A percentile compares a stretch with the other conserved stretches of the same genome.
Conservation (phyloP, 2,797 vertebrate genomes). For the Sebastes steindachneri region DNA sequence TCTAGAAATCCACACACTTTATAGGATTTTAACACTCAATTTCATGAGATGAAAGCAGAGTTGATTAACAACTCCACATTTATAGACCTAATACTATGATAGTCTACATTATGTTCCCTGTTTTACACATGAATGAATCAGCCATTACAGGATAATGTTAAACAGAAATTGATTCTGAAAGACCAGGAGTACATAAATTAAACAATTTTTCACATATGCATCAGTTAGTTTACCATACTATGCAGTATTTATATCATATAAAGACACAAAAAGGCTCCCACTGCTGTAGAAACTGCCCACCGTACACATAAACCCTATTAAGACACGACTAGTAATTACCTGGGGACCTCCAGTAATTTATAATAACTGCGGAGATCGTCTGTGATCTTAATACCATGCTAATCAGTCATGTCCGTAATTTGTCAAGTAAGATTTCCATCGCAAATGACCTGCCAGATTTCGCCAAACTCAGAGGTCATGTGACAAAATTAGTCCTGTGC, state of each 20-base stretch:
- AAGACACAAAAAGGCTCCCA: neutral
- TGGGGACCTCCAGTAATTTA: no score
- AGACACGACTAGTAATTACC: no score
- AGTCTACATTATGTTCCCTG: neutral
- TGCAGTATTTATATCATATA: neutral
- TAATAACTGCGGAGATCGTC: no score
- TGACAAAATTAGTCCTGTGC: no score
- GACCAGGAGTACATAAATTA: neutral
- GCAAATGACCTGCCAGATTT: no score
- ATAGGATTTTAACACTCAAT: conserved; percentile 16
- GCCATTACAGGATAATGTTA: neutral
- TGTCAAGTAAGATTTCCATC: no score
- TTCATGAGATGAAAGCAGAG: neutral
- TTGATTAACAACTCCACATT: conserved; percentile 1
- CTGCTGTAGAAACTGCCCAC: neutral
- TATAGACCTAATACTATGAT: neutral
- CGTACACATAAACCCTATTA: neutral
- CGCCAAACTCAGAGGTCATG: no score
- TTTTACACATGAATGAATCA: neutral
- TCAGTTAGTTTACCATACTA: neutral
- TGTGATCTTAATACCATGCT: no score
- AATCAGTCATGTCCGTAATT: no score
- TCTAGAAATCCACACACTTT: conserved; percentile 18
- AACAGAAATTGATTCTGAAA: neutral
- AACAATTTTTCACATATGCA: neutral